Base-by-base conservation (phyloP, 1,140 invertebrate genomes). In the Agrypnia vestita region DNA sequence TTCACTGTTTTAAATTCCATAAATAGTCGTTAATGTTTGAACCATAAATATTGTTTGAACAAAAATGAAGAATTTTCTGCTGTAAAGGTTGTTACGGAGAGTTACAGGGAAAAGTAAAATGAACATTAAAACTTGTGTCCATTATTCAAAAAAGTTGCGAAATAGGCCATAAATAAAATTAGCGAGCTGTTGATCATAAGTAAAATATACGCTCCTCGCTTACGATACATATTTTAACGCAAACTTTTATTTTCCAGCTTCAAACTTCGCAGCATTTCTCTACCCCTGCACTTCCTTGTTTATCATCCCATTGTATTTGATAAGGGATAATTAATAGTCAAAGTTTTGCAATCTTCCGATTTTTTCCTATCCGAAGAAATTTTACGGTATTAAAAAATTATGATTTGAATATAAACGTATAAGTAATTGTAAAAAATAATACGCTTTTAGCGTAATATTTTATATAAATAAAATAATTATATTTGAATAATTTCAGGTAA, bases 101-200 rank as follows among this genome's bases (percentile, higher is more conserved):
- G 25, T 35, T 35, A 35, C 25, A 35, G 69, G 47, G 69, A 11
- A 55, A 55, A 73, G 67, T 71, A 76, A 76, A 76, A 76, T 69
- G 17, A 69, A 56, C 76, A 78, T 78, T 78, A 78, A 67, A 82
- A 82, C 76, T 79, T 82, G 13, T n/a, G 71, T 82, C 77, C 76
- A 76, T 82, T 82, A 82, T 82, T 82, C 77, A 76, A 51, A 56
- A 79, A 76, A 76, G 77, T 79, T 71, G 75, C 46, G 59, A 82
- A 79, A 76, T 56, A 55, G 53, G 76, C 49, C 79, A 80, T 83
- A 83, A 83, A 83, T 83, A 83, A 83, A 83, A 83, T 83, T 83
- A 83, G 82, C 59, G 61, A 74, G 59, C 74, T 71, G 82, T 80
- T 79, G 76, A 83, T 80, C 82, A 80, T 80, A 80, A 83, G 79